Conservation (phyloP, 2,888 invertebrate genomes). For the Andrena chrysosceles region DNA sequence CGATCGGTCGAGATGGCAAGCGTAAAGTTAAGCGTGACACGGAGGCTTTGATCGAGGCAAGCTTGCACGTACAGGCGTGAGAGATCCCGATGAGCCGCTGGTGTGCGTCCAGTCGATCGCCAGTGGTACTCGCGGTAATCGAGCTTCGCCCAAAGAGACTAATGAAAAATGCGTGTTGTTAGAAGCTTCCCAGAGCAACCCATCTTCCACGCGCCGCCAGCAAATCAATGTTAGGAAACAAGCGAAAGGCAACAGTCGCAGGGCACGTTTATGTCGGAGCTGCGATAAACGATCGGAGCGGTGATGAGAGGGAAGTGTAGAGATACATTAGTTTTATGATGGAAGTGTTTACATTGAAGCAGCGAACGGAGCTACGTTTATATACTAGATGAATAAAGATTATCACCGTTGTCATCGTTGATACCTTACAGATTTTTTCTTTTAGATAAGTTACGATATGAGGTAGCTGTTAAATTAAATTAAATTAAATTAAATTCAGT, state of each 20-base stretch:
- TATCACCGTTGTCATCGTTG: no score
- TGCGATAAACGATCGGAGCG: background rate
- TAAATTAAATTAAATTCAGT: no score
- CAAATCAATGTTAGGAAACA: constrained; percentile 12
- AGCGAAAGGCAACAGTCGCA: constrained; percentile 11
- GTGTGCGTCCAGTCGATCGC: background rate
- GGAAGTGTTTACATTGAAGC: no score
- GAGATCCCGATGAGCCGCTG: constrained; percentile 23
- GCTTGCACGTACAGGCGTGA: constrained; percentile 66
- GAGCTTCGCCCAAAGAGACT: background rate
- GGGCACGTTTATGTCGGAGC: background rate
- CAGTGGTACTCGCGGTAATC: constrained; percentile 14
- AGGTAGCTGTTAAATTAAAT: no score
- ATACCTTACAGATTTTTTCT: no score
- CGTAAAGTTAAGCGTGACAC: constrained; percentile 61
- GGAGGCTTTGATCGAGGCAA: constrained; percentile 60
- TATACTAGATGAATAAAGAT: no score
- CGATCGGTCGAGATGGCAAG: constrained; percentile 49
- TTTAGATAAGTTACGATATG: no score
- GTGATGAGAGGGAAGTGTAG: no score
- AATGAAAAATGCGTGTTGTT: background rate
- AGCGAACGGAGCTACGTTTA: no score
- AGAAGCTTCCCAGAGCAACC: background rate
- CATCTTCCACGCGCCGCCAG: background rate
- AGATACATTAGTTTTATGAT: no score